These are phyloP conservation scores for Pelosia muscerda DNA, from an alignment of 2,888 invertebrate species.

Conservation along the genomic window DNA sequence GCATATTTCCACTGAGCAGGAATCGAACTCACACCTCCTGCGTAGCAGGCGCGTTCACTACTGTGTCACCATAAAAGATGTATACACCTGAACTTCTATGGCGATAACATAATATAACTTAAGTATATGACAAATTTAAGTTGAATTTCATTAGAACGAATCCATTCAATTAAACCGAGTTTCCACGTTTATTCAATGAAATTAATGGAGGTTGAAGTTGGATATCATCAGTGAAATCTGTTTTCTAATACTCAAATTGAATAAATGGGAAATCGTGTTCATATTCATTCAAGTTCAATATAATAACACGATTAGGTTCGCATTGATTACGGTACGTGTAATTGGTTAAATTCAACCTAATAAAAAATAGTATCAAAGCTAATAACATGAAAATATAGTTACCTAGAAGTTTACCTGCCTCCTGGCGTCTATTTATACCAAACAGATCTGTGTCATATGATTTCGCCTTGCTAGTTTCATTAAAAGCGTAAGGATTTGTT, in stretches of 20 bases:
- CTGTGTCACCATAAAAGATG: no score
- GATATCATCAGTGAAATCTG: background rate
- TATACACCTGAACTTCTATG: background rate
- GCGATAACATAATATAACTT: no score
- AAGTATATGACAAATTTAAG: background rate
- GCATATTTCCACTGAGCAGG: no score
- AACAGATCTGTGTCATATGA: constrained; percentile 61
- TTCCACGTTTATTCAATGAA: background rate
- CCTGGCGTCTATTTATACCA: constrained; percentile 56
- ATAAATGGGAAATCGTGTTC: background rate
- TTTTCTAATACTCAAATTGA: no score
- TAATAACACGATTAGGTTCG: no score
- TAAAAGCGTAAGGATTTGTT: constrained; percentile 62
- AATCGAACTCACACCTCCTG: no score
- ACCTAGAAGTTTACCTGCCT: constrained; percentile 25
- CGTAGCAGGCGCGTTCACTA: no score
- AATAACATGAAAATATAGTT: background rate
- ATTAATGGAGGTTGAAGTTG: background rate
- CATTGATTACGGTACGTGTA: background rate
- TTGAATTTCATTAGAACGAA: background rate
- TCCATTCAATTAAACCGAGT: background rate
- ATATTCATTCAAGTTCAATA: background rate
- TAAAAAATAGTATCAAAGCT: background rate
- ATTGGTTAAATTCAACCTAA: background rate
- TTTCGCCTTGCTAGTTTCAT: constrained; percentile 59